Percentiles rank a stretch among this genome's conserved stretches.
phyloP scores from a whole-genome alignment of 2,797 vertebrate species.

The Sebastes oblongus region DNA sequence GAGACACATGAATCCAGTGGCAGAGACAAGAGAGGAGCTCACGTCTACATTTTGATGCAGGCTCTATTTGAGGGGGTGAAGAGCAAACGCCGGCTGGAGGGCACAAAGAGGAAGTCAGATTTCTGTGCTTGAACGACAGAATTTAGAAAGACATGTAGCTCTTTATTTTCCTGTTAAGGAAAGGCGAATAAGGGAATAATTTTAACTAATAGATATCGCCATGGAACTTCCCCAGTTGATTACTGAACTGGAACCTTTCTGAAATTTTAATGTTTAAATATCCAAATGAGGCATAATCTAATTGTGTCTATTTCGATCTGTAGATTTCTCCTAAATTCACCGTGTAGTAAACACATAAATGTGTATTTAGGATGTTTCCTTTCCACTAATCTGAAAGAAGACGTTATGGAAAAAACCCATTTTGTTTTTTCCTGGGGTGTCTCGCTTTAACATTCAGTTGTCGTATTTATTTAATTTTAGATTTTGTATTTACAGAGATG shows the following conservation, averaged over 20 bases:
- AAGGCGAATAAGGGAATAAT: background rate
- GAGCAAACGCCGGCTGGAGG: background rate
- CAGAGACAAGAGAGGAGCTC: slow-evolving; percentile 10
- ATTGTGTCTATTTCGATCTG: no score
- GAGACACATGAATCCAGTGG: slow-evolving; percentile 15
- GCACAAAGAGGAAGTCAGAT: background rate
- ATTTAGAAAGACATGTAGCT: background rate
- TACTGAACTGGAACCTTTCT: no score
- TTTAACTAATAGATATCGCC: background rate
- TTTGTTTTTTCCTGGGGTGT: no score
- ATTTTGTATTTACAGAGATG: background rate
- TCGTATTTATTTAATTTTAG: background rate
- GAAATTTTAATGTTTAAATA: no score
- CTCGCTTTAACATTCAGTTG: background rate
- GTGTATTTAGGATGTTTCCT: no score
- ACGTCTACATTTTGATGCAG: slow-evolving; percentile 22
- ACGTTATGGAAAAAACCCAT: no score
- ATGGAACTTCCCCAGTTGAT: background rate
- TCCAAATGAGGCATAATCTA: no score
- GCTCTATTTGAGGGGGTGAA: background rate
- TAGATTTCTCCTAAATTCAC: no score
- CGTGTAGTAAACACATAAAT: no score
- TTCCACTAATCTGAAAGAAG: no score
- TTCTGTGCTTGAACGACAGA: background rate
- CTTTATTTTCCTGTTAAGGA: background rate